Conservation (phyloP, 1,140 invertebrate species). For the Drosophila simulans region DNA sequence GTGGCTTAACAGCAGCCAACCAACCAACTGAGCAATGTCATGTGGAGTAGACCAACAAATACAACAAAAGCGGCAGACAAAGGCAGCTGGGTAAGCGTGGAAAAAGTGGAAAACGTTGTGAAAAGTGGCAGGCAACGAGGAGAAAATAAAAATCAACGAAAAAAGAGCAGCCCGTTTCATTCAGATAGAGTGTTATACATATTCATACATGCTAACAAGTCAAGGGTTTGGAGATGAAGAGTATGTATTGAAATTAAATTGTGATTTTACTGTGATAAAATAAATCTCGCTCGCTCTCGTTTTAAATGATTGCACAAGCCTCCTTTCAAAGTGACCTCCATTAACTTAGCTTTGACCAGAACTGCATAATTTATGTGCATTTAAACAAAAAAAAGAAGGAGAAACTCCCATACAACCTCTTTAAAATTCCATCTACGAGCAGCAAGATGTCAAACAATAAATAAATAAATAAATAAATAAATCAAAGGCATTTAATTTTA, state of each 20-base stretch:
- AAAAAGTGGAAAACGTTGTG: constrained; percentile 20
- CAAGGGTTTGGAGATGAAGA: not conserved
- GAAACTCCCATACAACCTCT: constrained; percentile 4
- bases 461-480: constrained; percentile 70
- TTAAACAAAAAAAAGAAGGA: not conserved
- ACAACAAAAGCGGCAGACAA: constrained; percentile 26
- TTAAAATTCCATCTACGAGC: constrained; percentile 29
- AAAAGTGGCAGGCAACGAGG: constrained; percentile 17
- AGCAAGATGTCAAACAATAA: constrained; percentile 28
- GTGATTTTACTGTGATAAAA: not conserved
- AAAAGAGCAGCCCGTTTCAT: constrained; percentile 10
- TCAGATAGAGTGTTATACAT: constrained; percentile 3
- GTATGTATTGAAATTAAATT: not conserved
- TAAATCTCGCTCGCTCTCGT: too few relatives aligned
- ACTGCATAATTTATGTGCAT: constrained; percentile 35
- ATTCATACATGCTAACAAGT: not conserved
- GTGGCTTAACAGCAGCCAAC: constrained; percentile 35
- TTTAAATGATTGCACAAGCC: too few relatives aligned
- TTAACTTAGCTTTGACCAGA: constrained; percentile 25
- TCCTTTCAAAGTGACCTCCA: not conserved
- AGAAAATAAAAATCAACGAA: not conserved
- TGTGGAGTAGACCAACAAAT: constrained; percentile 32
- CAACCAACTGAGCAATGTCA: constrained; percentile 55
- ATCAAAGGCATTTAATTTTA: constrained; percentile 77
- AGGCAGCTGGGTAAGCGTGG: constrained; percentile 29